Percentiles rank a stretch among this genome's conserved stretches.
phyloP scores from a whole-genome alignment of 2,113 vertebrate species.

The Cebidichthys violaceus region DNA sequence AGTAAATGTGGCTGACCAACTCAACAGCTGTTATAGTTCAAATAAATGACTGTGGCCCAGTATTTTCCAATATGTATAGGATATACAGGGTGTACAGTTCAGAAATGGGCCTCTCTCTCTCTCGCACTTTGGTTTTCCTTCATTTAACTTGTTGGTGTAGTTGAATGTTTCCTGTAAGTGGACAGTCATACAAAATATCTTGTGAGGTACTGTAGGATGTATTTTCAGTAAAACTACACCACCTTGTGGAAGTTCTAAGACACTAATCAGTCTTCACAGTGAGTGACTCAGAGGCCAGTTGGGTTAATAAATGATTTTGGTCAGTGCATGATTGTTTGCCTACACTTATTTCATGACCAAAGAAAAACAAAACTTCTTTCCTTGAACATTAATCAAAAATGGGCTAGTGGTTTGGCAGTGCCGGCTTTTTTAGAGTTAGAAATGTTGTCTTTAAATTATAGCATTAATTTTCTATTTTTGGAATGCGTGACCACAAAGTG shows the following conservation, averaged over 20 bases:
- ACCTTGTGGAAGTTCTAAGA: conserved; percentile 26
- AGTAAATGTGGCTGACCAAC: background rate
- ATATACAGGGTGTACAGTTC: background rate
- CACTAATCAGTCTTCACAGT: too few species aligned
- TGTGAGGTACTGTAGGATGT: background rate
- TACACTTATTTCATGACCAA: background rate
- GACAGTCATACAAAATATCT: background rate
- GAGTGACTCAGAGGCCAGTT: conserved; percentile 7
- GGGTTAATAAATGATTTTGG: background rate
- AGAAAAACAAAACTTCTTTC: background rate
- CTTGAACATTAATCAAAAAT: background rate
- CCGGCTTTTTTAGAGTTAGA: background rate
- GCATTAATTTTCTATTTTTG: conserved; percentile 4
- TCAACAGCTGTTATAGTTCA: conserved; percentile 3
- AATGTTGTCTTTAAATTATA: conserved; percentile 10
- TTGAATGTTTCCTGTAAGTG: background rate
- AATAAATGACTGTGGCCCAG: background rate
- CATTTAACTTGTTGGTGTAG: background rate
- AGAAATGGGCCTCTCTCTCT: background rate
- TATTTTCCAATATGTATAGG: background rate
- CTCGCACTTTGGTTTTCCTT: background rate
- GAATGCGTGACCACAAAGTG: background rate
- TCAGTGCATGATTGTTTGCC: background rate
- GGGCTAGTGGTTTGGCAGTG: background rate
- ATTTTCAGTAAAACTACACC: conserved; percentile 6